Evolutionary conservation across 2,113 vertebrate genomes (phyloP).

Genomic region (Dryoscopus gambensis): DNA sequence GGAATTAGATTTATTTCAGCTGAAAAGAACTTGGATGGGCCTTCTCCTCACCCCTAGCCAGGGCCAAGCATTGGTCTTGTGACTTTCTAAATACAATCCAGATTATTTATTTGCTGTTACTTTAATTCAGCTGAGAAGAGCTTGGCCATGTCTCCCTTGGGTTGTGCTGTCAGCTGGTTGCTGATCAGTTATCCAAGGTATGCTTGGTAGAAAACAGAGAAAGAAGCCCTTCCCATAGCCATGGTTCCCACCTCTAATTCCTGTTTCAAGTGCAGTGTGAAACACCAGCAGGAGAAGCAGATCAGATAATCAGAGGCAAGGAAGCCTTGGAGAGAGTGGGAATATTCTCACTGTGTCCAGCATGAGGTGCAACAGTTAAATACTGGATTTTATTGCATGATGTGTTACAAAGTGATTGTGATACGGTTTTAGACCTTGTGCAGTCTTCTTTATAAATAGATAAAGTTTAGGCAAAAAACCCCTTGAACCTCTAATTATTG

Average conservation of each 20-base stretch:
- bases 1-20: neutral
- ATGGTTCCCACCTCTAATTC: neutral
- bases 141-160: neutral
- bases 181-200: neutral
- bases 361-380: neutral
- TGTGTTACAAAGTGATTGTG: neutral
- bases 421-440: neutral
- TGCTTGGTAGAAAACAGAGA: neutral
- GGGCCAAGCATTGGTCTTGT: neutral
- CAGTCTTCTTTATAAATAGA: neutral
- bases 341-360: neutral
- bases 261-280: neutral
- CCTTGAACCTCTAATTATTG: neutral
- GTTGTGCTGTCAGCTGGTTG: neutral
- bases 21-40: slow-evolving; percentile 22
- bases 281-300: neutral
- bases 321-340: neutral
- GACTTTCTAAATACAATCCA: neutral
- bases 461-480: neutral
- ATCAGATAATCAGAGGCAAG: neutral
- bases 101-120: neutral
- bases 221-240: neutral
- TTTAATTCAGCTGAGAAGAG: neutral
- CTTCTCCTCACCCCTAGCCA: neutral
- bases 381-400: neutral